These are phyloP conservation scores for Nannospalax galili DNA, from an alignment of 2,113 vertebrate genomes.

Conservation along the genomic window DNA sequence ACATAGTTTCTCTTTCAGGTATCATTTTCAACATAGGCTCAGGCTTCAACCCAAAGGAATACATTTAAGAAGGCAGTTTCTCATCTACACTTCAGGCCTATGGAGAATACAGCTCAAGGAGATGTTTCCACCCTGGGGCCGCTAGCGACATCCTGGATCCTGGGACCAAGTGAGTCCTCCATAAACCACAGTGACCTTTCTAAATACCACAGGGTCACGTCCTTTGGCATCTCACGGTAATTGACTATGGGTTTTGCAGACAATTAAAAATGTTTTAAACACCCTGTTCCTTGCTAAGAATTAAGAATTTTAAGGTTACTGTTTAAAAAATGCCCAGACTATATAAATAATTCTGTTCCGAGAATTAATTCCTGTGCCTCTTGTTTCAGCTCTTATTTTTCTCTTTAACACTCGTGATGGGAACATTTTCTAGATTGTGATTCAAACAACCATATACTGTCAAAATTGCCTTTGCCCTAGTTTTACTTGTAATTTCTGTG, in stretches of 20 bases:
- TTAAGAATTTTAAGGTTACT: background rate
- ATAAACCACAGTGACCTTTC: background rate
- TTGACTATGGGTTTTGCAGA: background rate
- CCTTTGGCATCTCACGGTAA: background rate
- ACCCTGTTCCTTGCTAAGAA: background rate
- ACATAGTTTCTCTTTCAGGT: background rate
- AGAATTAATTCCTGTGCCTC: background rate
- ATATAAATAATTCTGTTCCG: background rate
- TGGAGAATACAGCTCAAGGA: background rate
- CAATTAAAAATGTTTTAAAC: conserved; percentile 6
- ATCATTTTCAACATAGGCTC: background rate
- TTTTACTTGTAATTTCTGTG: conserved; percentile 64
- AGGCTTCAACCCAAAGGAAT: background rate
- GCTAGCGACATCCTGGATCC: background rate
- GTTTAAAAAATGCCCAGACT: background rate
- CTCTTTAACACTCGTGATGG: background rate
- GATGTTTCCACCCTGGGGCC: background rate
- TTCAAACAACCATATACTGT: background rate
- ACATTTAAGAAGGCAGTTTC: background rate
- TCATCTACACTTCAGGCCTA: background rate
- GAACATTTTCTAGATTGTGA: background rate
- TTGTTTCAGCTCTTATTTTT: background rate
- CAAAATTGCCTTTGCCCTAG: conserved; percentile 25
- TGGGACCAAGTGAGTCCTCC: background rate
- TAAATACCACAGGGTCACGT: background rate